Base-by-base conservation (phyloP, 2,888 invertebrate species). In the Phlogophora meticulosa region DNA sequence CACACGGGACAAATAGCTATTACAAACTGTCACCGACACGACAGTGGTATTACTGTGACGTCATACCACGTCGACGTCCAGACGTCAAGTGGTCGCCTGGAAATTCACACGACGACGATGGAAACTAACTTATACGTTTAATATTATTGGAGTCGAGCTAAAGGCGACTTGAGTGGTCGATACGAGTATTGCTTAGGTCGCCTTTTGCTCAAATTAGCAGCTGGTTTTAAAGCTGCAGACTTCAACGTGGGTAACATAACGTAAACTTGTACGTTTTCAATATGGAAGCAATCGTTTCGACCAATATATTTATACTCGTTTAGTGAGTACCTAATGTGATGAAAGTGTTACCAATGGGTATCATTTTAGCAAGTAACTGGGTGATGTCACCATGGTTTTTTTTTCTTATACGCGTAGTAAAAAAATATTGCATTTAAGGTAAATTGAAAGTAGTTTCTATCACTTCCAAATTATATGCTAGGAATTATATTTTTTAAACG, bases 51-150 rank as follows among this genome's bases (percentile, higher is more conserved):
- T 45, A 45, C 49, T 22, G 15, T 46, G 60, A 72, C 57, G 57
- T 61, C 72, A 72, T 52, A 46, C 20, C 42, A 61, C 60, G 40
- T n/a, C 43, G 45, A 7, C 24, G 64, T 52, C 66, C 42, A 10
- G 55, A 64, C 72, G 64, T 62, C 53, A 55, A 71, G 77, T 60
- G 71, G 36, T 22, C n/a, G 46, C 38, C 20, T 65, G 32, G 52
- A 58, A 66, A 58, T 59, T 63, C 24, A 46, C 22, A 42, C 43
- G 36, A 28, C 43, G 36, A 28, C 55, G 40, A 5, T 40, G 48
- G 36, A 42, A 55, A 72, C 46, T 61, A 20, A 53, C n/a, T 40
- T 36, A 1, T 10, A 22, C 45, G 32, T 42, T 67, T 52, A 40
- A 49, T 49, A 17, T 34, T 48, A 58, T 40, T 24, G 38, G 15